Evolutionary conservation across 2,797 vertebrate genomes (phyloP), one percentile per base, ranked within the genome.

Genomic region (Alosa sapidissima): DNA sequence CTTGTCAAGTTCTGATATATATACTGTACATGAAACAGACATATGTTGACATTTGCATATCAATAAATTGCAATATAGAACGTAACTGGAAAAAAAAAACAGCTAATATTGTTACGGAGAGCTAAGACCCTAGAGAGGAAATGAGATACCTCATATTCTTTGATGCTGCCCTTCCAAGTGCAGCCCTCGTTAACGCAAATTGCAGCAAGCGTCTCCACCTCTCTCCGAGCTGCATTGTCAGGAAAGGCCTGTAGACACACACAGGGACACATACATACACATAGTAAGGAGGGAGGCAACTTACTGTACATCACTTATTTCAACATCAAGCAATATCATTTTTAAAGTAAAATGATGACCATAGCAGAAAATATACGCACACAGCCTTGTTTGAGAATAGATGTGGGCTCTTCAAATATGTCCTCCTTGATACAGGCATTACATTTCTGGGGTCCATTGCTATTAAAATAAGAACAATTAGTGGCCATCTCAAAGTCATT

Each of bases 401-500:
- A 99, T n/a, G 96, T 88, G 0, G 97, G 95, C 75, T 98, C 97
- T 91, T 99, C 98, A 0, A 97, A 98, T 82, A 98, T 96, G 28
- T 97, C 97, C 87, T 99, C 98, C 84, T 97, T 96, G 81, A 99
- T 97, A 84, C 98, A 99, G 82, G 96, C 97, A 0, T 95, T 95
- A 84, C 98, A 99, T 89, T 97, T 97, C 88, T 98, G 97, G 81
- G 98, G 97, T 84, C 98, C 97, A 55, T 96, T 95, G 90, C 98
- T 99, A 88, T 68, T 90, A 88, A 0, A 78, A 78, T 78, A 9
- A 47, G 5, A 47, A 47, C 19, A 78, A 9, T 47, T 45, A 78
- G 36, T 47, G 16, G 1, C 16, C 72, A 78, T 78, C 36, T 78
- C 2, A 24, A 21, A 65, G 2, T 28, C 8, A n/a, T 28, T 65